Conservation (phyloP, 2,888 invertebrate species). For the Mactromeris polynyma region DNA sequence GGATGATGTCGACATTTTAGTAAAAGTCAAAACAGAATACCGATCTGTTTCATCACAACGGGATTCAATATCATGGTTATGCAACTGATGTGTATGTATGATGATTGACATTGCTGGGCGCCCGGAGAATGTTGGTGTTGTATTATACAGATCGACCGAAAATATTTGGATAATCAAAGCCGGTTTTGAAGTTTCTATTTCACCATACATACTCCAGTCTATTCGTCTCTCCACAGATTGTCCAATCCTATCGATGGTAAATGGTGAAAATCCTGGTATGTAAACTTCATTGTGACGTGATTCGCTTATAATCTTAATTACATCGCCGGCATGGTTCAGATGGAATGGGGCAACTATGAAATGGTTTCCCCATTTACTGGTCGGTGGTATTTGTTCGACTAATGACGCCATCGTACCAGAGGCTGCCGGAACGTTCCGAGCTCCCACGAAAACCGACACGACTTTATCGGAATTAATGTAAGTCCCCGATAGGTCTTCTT, state of each 20-base stretch:
- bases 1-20: not conserved
- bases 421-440: constrained; percentile 40
- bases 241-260: constrained; percentile 47
- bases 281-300: constrained; percentile 38
- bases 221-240: constrained; percentile 45
- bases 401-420: constrained; percentile 18
- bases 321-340: constrained; percentile 52
- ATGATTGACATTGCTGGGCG: constrained; percentile 52
- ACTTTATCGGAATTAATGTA: constrained; percentile 51
- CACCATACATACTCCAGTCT: constrained; percentile 52
- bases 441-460: constrained; percentile 62
- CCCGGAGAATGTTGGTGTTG: not conserved
- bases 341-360: constrained; percentile 56
- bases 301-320: constrained; percentile 55
- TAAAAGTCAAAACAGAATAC: not conserved
- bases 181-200: constrained; percentile 49
- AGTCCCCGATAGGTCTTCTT: constrained; percentile 65
- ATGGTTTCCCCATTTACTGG: constrained; percentile 63
- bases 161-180: constrained; percentile 48
- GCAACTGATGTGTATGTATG: constrained; percentile 36
- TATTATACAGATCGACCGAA: constrained; percentile 52
- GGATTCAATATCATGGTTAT: not conserved
- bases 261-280: constrained; percentile 60
- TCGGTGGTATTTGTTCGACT: constrained; percentile 71
- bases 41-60: not conserved